Evolutionary conservation across 1,140 invertebrate species (phyloP).

Genomic region (Drosophila fuyamai): DNA sequence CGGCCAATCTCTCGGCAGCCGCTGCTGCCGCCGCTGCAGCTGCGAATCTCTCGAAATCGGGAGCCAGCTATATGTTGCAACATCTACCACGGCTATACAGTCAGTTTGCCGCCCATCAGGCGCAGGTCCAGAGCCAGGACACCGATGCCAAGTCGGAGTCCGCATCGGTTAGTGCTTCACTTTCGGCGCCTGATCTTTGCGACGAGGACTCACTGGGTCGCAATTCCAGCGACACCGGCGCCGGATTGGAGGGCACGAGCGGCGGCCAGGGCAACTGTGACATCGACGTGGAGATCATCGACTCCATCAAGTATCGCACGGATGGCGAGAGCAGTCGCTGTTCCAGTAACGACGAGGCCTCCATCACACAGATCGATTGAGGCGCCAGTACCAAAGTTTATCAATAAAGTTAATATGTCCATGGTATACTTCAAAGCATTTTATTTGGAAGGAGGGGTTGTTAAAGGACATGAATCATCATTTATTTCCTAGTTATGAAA

Average conservation of each 20-base stretch:
- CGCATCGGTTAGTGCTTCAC: slow-evolving; percentile 58
- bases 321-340: slow-evolving; percentile 79
- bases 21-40: slow-evolving; percentile 65
- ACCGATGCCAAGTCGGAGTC: slow-evolving; percentile 78
- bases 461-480: too few relatives aligned
- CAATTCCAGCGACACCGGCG: slow-evolving; percentile 56
- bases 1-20: slow-evolving; percentile 47
- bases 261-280: slow-evolving; percentile 67
- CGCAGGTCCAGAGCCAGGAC: slow-evolving; percentile 48
- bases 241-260: slow-evolving; percentile 14
- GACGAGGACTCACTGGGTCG: slow-evolving; percentile 75
- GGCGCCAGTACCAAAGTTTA: background rate
- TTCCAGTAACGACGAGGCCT: slow-evolving; percentile 80
- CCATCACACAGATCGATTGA: slow-evolving; percentile 78
- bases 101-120: slow-evolving; percentile 80
- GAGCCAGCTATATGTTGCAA: slow-evolving; percentile 86
- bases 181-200: slow-evolving; percentile 61
- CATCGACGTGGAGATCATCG: slow-evolving; percentile 83
- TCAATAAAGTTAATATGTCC: background rate
- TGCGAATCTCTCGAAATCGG: slow-evolving; percentile 75
- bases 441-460: too few relatives aligned
- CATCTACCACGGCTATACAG: slow-evolving; percentile 86
- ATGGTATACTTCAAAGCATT: background rate
- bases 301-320: slow-evolving; percentile 81
- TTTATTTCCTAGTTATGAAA: too few relatives aligned